These are phyloP conservation scores for Dicyrtoma fusca DNA, from an alignment of 2,888 invertebrate genomes.

Conservation along the genomic window DNA sequence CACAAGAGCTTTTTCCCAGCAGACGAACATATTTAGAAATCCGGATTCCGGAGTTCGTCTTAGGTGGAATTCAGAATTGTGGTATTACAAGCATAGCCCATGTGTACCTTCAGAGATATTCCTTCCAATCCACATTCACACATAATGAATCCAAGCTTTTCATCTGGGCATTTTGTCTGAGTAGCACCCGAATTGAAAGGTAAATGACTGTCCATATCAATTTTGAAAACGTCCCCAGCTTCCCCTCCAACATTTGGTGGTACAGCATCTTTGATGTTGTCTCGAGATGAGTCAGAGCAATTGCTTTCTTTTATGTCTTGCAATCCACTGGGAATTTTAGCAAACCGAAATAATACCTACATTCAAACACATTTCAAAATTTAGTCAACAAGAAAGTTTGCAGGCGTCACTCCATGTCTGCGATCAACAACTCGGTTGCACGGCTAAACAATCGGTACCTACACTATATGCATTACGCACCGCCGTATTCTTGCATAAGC, in stretches of 20 bases:
- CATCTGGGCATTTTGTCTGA: conserved; percentile 58
- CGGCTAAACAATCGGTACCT: too few relatives aligned
- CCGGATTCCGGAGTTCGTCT: too few relatives aligned
- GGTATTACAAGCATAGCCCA: neutral
- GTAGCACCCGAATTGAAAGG: neutral
- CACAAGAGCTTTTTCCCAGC: too few relatives aligned
- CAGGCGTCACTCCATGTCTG: too few relatives aligned
- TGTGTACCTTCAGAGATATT: conserved; percentile 72
- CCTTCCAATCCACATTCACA: conserved; percentile 95
- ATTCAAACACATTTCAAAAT: neutral
- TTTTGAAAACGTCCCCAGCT: conserved; percentile 31
- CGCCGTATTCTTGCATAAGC: too few relatives aligned
- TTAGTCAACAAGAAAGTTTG: too few relatives aligned
- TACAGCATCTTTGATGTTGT: conserved; percentile 32
- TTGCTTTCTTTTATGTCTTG: conserved; percentile 44
- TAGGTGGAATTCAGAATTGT: too few relatives aligned
- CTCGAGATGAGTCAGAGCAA: conserved; percentile 31
- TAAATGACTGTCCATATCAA: conserved; percentile 11
- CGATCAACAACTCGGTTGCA: too few relatives aligned
- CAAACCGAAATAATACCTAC: conserved; percentile 51
- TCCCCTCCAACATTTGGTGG: neutral
- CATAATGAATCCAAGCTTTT: conserved; percentile 88
- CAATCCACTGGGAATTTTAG: conserved; percentile 52
- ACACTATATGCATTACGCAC: too few relatives aligned
- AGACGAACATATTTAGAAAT: too few relatives aligned